Base-by-base conservation (phyloP, 2,797 vertebrate species). In the Glyptemys insculpta region DNA sequence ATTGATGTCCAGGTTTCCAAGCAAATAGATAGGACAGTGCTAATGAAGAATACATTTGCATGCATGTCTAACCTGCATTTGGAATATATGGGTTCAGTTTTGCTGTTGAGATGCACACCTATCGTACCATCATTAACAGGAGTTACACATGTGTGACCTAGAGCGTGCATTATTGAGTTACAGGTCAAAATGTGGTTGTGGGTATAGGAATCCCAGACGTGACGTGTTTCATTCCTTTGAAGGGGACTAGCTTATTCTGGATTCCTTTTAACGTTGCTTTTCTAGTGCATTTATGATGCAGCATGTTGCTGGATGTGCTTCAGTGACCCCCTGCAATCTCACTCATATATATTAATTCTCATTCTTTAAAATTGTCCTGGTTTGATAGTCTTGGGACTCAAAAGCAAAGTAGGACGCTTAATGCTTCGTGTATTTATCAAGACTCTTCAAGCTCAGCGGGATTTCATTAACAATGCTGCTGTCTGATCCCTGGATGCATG, bases 1-100 rank as follows among this genome's bases (percentile, higher is more conserved):
- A 94, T 91, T 89, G 76, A 89, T 49, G 62, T 84, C 41, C 25
- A 84, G 34, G 80, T 85, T 94, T 96, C 90, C 82, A 88, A 91
- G 84, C 53, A 78, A 91, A 92, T 34, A 41, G 86, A 76, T 90
- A 37, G 79, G 91, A 83, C 1, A 87, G 56, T 8, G 1, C 85
- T 91, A 88, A 81, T 81, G 57, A 90, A 81, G 57, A 2, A n/a
- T 49, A 52, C 47, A 1, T 85, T 72, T 44, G 27, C 44, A 14
- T 50, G 4, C 74, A 41, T 62, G 44, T 56, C 54, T 87, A 68
- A 62, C 31, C 4, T 76, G 49, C 6, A 10, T 23, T 90, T 41
- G 14, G 89, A 53, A 72, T 76, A 11, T 4, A 7, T 57, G 52
- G 74, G 54, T 34, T 89, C 52, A 68, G 37, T 21, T 88, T 82